Conservation (phyloP, 1,140 invertebrate genomes). For the Acromyrmex heyeri region DNA sequence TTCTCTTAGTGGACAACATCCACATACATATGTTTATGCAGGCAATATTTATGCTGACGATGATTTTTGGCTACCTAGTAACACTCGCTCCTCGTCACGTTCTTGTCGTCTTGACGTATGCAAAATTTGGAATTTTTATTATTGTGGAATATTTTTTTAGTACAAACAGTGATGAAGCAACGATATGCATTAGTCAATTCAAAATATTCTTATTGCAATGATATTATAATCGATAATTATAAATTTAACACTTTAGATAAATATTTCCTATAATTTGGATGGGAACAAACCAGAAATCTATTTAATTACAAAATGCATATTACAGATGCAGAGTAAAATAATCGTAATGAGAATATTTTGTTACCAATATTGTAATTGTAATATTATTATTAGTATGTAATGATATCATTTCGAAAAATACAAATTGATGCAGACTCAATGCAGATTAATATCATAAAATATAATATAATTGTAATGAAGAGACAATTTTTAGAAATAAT, state of each 20-base stretch:
- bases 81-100: neutral
- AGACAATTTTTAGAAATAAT: conserved; percentile 22
- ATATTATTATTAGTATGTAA: conserved; percentile 22
- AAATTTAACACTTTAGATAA: conserved; percentile 3
- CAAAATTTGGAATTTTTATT: conserved; percentile 21
- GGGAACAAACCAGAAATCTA: conserved; percentile 23
- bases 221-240: neutral
- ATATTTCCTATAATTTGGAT: neutral
- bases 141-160: neutral
- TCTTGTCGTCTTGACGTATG: neutral
- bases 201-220: neutral
- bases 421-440: neutral
- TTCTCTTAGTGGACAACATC: conserved; percentile 76
- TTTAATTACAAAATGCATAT: neutral
- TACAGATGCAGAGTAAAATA: neutral
- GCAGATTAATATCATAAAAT: neutral
- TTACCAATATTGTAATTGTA: conserved; percentile 5
- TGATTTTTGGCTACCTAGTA: conserved; percentile 51
- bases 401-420: neutral
- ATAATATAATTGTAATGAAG: neutral
- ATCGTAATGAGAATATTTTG: conserved; percentile 3
- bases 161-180: neutral
- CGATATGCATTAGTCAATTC: neutral
- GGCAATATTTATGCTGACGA: conserved; percentile 78
- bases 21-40: conserved; percentile 69